phyloP scores from a whole-genome alignment of 2,797 vertebrate genomes.

The Melanogrammus aeglefinus region DNA sequence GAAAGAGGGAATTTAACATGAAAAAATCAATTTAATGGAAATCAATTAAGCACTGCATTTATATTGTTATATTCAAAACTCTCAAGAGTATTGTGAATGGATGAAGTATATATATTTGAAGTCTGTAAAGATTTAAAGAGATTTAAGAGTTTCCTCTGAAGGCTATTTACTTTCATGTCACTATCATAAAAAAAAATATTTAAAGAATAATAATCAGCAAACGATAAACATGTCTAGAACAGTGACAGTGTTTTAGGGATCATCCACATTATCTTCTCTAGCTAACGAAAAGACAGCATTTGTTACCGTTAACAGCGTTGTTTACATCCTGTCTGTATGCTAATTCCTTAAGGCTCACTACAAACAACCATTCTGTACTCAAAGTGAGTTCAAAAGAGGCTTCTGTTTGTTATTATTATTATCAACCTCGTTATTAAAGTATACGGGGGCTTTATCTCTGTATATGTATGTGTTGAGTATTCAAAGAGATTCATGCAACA shows the following conservation, averaged over 20 bases:
- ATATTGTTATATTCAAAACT: neutral
- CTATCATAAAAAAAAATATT: neutral
- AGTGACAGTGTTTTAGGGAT: conserved; percentile 30
- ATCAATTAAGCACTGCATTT: neutral
- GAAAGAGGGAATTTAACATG: neutral
- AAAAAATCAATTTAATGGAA: neutral
- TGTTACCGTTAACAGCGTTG: neutral
- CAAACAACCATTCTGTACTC: conserved; percentile 39
- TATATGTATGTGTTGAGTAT: conserved; percentile 53
- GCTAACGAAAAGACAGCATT: neutral
- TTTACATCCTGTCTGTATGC: neutral
- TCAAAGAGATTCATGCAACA: conserved; percentile 54
- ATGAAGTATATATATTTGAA: conserved; percentile 4
- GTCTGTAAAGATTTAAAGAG: neutral
- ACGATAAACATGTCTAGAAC: neutral
- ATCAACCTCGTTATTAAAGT: conserved; percentile 5
- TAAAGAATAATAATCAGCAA: neutral
- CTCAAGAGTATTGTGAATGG: conserved; percentile 22
- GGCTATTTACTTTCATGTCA: neutral
- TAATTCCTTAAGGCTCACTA: neutral
- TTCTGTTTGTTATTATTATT: neutral
- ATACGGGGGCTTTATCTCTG: conserved; percentile 32
- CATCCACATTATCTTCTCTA: neutral
- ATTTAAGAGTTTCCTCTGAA: neutral
- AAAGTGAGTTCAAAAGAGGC: conserved; percentile 15